Conservation (phyloP, 2,113 vertebrate genomes). For the Calyptommatus sinebrachiatus region DNA sequence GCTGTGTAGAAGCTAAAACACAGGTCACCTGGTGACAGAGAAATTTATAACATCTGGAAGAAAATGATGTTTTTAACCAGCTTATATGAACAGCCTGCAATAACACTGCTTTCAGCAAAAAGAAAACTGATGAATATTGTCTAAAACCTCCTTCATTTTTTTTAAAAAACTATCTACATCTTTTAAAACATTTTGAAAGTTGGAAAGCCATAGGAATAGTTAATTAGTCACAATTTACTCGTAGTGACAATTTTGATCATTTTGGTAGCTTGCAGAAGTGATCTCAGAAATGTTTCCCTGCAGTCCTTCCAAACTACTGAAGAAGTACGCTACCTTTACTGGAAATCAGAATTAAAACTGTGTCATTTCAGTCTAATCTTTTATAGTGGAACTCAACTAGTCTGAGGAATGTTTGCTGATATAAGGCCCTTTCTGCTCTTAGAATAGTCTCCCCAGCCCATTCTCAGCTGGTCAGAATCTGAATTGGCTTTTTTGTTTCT, state of each 20-base stretch:
- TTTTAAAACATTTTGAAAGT: not conserved
- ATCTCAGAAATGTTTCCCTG: no score
- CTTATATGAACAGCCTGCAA: constrained; percentile 39
- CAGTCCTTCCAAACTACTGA: no score
- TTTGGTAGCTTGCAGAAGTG: not conserved
- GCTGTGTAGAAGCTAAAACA: not conserved
- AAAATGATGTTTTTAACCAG: constrained; percentile 42
- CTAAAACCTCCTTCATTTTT: constrained; percentile 14
- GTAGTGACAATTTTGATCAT: no score
- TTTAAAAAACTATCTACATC: not conserved
- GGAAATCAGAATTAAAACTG: no score
- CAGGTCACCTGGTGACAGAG: constrained; percentile 22
- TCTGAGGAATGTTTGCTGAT: no score
- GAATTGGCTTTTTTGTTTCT: no score
- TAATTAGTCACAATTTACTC: not conserved
- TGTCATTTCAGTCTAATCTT: no score
- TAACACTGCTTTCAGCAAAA: constrained; percentile 40
- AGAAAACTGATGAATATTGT: constrained; percentile 36
- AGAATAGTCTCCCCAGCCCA: no score
- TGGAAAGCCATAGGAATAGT: not conserved
- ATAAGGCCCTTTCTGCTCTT: no score
- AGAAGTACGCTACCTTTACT: no score
- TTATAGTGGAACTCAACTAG: no score
- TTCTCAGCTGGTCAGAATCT: no score
- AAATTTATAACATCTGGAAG: constrained; percentile 44